Percentiles rank a stretch among this genome's conserved stretches.
phyloP scores from a whole-genome alignment of 2,888 invertebrate species.

The Cheiracanthium punctorium region DNA sequence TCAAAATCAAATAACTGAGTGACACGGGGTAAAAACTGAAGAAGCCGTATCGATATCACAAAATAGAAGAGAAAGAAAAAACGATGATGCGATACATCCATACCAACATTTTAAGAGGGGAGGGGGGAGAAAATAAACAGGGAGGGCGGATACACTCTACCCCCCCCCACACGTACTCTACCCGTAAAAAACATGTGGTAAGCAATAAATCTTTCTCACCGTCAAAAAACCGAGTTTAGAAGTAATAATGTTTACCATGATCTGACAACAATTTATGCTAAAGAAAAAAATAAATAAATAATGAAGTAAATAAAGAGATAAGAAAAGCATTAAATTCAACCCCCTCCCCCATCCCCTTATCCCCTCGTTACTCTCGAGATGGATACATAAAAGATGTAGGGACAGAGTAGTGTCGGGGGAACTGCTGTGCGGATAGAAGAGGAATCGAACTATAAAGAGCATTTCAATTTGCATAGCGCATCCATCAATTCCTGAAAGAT shows the following conservation, averaged over 20 bases:
- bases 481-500: slow-evolving; percentile 42
- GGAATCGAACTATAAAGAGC: too few relatives aligned
- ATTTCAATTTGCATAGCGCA: slow-evolving; percentile 51
- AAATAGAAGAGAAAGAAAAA: not conserved
- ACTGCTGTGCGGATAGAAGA: not conserved
- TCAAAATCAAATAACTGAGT: not conserved
- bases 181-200: not conserved
- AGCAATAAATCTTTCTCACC: slow-evolving; percentile 6
- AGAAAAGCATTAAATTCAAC: not conserved
- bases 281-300: not conserved
- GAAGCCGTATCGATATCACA: not conserved
- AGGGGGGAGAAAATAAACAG: too few relatives aligned
- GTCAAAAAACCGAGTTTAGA: not conserved
- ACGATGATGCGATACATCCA: not conserved
- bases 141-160: not conserved
- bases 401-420: not conserved
- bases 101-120: too few relatives aligned
- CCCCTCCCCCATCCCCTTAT: too few relatives aligned
- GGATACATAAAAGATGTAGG: too few relatives aligned
- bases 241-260: slow-evolving; percentile 3
- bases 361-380: too few relatives aligned
- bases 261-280: slow-evolving; percentile 13
- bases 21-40: not conserved
- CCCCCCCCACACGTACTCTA: too few relatives aligned
- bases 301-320: not conserved